These are phyloP conservation scores for Hyperopisus bebe DNA, from an alignment of 2,113 vertebrate genomes.

Conservation along the genomic window DNA sequence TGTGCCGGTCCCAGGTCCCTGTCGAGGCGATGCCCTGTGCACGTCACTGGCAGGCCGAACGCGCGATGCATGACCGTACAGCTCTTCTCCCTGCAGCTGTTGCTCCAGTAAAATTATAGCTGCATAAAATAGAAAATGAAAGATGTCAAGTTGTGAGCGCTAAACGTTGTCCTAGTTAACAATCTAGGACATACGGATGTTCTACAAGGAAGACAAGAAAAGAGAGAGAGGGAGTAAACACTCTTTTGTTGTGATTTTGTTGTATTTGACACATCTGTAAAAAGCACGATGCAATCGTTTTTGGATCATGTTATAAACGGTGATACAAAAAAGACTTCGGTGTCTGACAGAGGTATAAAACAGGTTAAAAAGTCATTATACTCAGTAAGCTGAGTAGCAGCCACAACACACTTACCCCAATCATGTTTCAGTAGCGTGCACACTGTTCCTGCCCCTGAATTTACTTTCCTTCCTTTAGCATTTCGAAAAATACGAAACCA, in stretches of 20 bases:
- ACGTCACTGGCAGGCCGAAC: neutral
- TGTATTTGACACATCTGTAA: neutral
- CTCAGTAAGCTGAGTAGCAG: neutral
- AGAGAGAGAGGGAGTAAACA: neutral
- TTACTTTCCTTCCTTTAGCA: neutral
- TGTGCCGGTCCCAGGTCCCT: neutral
- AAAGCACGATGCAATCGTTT: neutral
- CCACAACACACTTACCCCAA: neutral
- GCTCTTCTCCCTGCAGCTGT: neutral
- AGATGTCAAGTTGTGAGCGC: neutral
- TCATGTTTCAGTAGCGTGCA: neutral
- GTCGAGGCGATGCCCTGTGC: neutral
- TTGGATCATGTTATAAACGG: neutral
- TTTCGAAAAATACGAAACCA: neutral
- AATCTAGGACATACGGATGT: constrained; percentile 9
- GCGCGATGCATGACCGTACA: neutral
- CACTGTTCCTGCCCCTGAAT: neutral
- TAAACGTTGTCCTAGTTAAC: neutral
- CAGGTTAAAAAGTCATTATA: neutral
- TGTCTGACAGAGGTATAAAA: neutral
- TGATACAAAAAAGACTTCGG: neutral
- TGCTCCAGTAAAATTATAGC: neutral
- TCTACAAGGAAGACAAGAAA: neutral
- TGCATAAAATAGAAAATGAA: neutral
- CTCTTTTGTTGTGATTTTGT: neutral